phyloP scores from a whole-genome alignment of 1,140 invertebrate species.

The Arion vulgaris region DNA sequence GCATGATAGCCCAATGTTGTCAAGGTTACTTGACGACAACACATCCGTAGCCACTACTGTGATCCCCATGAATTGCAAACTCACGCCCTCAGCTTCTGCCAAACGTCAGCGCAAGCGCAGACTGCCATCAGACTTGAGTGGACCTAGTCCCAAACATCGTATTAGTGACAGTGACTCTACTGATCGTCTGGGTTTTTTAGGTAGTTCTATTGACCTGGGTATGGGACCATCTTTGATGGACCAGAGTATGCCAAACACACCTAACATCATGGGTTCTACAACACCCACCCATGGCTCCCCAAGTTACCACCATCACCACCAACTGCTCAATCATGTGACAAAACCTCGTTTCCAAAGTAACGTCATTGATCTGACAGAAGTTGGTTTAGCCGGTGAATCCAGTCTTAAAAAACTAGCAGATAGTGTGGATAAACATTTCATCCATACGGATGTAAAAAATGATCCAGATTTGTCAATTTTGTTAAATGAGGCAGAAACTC shows the following conservation, averaged over 20 bases:
- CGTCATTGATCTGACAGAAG: conserved; percentile 62
- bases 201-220: conserved; percentile 33
- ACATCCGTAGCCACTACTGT: conserved; percentile 60
- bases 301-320: conserved; percentile 33
- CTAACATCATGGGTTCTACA: conserved; percentile 16
- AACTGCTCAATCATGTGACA: conserved; percentile 32
- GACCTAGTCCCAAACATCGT: conserved; percentile 71
- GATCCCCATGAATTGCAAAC: conserved; percentile 41
- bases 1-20: conserved; percentile 70
- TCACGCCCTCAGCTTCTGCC: conserved; percentile 50
- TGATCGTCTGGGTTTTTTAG: conserved; percentile 44
- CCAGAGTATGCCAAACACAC: neutral
- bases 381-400: conserved; percentile 52
- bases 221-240: conserved; percentile 33
- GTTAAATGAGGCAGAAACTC: conserved; percentile 31
- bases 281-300: conserved; percentile 31
- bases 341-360: conserved; percentile 39
- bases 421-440: conserved; percentile 58
- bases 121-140: conserved; percentile 46
- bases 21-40: conserved; percentile 71
- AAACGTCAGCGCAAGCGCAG: conserved; percentile 55
- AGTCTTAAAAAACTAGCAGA: conserved; percentile 65
- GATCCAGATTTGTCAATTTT: conserved; percentile 43
- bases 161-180: conserved; percentile 52
- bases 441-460: conserved; percentile 55